A percentile compares a stretch with the other conserved stretches of the same genome.
Conservation (phyloP, 2,797 vertebrate species). For the Cuculus canorus region DNA sequence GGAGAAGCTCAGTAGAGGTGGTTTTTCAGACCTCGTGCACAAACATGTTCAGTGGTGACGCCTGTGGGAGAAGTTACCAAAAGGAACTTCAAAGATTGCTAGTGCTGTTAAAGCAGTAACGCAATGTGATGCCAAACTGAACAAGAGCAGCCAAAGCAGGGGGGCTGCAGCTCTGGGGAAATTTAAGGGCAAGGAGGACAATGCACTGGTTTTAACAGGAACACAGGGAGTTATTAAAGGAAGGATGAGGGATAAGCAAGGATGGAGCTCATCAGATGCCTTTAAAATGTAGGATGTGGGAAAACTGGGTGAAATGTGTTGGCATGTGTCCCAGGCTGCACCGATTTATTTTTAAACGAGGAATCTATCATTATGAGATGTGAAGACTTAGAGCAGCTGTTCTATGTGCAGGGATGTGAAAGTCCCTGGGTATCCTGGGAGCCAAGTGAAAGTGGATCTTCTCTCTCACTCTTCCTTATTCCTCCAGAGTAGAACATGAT, state of each 20-base stretch:
- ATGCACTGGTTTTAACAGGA: conserved; percentile 19
- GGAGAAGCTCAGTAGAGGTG: neutral
- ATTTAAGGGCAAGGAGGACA: conserved; percentile 23
- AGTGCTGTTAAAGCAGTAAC: neutral
- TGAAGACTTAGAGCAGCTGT: conserved; percentile 59
- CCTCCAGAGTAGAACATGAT: neutral
- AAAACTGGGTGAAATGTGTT: conserved; percentile 61
- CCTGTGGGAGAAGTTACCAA: neutral
- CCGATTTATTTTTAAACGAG: conserved; percentile 65
- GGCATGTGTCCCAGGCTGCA: conserved; percentile 47
- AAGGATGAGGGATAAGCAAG: conserved; percentile 35
- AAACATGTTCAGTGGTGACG: neutral
- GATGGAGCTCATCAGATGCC: conserved; percentile 56
- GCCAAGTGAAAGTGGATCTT: neutral
- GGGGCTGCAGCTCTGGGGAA: neutral
- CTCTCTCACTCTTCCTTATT: neutral
- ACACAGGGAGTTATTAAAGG: conserved; percentile 44
- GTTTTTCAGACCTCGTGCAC: neutral
- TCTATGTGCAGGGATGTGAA: conserved; percentile 49
- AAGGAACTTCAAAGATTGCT: neutral
- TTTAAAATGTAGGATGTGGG: conserved; percentile 65
- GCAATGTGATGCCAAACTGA: neutral
- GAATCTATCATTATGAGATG: conserved; percentile 62
- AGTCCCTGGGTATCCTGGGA: conserved; percentile 50
- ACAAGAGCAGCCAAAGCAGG: neutral